These are phyloP conservation scores for Ellobium chinense DNA, from an alignment of 2,888 invertebrate genomes.

Conservation along the genomic window DNA sequence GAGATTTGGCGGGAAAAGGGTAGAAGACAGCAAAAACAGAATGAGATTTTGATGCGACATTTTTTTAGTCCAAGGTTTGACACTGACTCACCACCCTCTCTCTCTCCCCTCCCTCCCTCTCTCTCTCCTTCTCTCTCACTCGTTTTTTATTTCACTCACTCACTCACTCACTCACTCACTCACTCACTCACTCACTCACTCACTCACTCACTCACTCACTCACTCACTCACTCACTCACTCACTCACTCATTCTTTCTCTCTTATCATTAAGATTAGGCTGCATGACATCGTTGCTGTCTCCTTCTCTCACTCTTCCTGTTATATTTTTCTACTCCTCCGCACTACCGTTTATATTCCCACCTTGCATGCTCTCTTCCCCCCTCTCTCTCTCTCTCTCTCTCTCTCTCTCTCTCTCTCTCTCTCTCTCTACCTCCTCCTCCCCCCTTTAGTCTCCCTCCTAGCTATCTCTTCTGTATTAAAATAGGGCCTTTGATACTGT, in stretches of 20 bases:
- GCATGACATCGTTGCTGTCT: too few species aligned
- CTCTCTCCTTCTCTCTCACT: neutral
- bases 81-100: too few species aligned
- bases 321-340: too few species aligned
- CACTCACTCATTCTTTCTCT: neutral
- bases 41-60: too few species aligned
- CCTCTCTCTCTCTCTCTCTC: constrained; percentile 30
- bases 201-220: neutral
- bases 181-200: constrained; percentile 22
- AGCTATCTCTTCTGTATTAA: neutral
- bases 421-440: neutral
- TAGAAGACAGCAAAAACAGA: too few species aligned
- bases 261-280: too few species aligned
- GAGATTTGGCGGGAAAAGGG: too few species aligned
- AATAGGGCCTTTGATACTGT: too few species aligned
- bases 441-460: neutral
- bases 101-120: neutral
- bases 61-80: too few species aligned
- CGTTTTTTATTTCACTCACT: neutral
- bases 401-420: constrained; percentile 4
- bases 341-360: too few species aligned
- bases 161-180: neutral
- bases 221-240: neutral
- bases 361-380: too few species aligned
- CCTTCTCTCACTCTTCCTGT: too few species aligned